Conservation (phyloP, 2,888 invertebrate species). For the Monopis laevigella region DNA sequence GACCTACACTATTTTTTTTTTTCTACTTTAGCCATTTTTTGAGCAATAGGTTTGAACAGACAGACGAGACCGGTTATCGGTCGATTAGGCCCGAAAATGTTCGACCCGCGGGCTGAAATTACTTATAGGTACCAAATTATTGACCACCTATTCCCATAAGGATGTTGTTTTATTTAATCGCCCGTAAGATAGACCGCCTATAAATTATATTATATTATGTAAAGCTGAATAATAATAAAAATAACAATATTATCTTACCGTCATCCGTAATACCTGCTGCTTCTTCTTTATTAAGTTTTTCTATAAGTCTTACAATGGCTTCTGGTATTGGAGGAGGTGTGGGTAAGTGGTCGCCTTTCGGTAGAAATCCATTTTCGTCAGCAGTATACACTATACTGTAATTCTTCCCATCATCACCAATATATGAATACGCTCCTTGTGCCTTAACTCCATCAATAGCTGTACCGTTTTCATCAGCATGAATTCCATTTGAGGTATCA, state of each 20-base stretch:
- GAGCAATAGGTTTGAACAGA: no score
- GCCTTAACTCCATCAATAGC: constrained; percentile 40
- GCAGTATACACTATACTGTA: constrained; percentile 44
- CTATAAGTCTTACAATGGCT: constrained; percentile 41
- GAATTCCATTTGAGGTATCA: constrained; percentile 52
- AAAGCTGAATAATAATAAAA: no score
- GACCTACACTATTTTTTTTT: no score
- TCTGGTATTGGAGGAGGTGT: constrained; percentile 49
- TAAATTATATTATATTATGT: no score
- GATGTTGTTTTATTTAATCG: no score
- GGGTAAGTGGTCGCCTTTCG: constrained; percentile 48
- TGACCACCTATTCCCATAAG: no score
- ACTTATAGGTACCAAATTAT: no score
- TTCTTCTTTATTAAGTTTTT: constrained; percentile 36
- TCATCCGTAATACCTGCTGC: constrained; percentile 39
- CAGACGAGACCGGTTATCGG: no score
- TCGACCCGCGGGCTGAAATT: no score
- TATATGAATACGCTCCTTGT: constrained; percentile 44
- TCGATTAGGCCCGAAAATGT: no score
- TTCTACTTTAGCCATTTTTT: no score
- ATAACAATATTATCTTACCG: constrained; percentile 30
- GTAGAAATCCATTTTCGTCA: constrained; percentile 50
- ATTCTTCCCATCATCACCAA: constrained; percentile 47
- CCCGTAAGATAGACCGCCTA: no score
- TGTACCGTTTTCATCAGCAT: constrained; percentile 43